phyloP scores from a whole-genome alignment of 2,888 invertebrate genomes.

The Antheraea yamamai region DNA sequence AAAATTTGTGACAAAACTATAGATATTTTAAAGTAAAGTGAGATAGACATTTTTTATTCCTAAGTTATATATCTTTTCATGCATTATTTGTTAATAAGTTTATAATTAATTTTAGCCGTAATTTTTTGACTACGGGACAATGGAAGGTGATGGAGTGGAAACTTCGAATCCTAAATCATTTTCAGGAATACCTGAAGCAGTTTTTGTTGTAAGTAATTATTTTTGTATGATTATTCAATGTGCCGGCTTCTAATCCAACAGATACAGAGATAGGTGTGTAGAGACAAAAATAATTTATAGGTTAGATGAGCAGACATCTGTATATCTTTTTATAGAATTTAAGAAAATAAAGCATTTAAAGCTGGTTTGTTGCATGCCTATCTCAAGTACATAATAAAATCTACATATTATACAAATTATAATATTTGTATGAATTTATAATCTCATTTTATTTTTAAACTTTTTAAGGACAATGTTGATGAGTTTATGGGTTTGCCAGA shows the following conservation, averaged over 20 bases:
- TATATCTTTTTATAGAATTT: conserved; percentile 11
- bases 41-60: not conserved
- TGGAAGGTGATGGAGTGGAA: conserved; percentile 71
- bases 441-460: not conserved
- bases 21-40: not conserved
- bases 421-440: not conserved
- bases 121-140: conserved; percentile 36
- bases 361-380: not conserved
- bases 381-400: not conserved
- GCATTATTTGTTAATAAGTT: not conserved
- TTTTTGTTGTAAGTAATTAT: conserved; percentile 88
- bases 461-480: conserved; percentile 94
- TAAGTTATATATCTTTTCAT: not conserved
- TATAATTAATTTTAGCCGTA: not conserved
- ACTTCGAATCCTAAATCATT: conserved; percentile 82
- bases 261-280: not conserved
- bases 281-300: not conserved
- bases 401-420: not conserved
- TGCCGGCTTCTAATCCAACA: not conserved
- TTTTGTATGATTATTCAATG: not conserved
- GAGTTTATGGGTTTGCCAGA: conserved; percentile 93
- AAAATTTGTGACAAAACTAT: not conserved
- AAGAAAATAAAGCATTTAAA: not conserved
- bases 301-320: conserved; percentile 6
- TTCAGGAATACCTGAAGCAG: conserved; percentile 93